Evolutionary conservation across 2,113 vertebrate species (phyloP), one percentile per base, ranked within the genome.

Genomic region (Marmota flaviventris): DNA sequence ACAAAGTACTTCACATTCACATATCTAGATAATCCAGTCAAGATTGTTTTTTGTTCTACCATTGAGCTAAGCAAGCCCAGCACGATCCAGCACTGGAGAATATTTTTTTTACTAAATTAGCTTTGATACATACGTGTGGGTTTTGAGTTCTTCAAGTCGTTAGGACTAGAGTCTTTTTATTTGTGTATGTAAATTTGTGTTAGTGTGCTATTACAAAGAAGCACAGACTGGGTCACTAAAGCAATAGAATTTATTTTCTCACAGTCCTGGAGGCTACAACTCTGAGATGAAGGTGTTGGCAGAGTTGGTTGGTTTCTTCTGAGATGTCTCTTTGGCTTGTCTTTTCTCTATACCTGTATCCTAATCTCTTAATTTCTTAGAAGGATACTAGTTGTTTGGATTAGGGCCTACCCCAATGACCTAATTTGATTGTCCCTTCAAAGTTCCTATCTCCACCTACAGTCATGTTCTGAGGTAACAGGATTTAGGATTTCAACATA

Each of bases 61-160:
- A 32, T 2, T 45, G 73, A 42, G 9, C 12, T 51, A 32, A 83
- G 39, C 29, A 76, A 87, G 29, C 53, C 67, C 37, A 61, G 79
- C 13, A 45, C 4, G 61, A 82, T 42, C 17, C 17, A 8, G 8
- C 22, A 37, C 75, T 37, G 17, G 39, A 78, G 4, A 73, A 51
- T 73, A 69, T 61, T 91, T 82, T 58, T 51, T 85, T 95, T 45
- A 51, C 75, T 83, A 78, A 85, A 91, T 10, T 8, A 77, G 51
- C 10, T 56, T 32, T 91, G n/a, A 56, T 14, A 56, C 1, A 27
- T 0, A 61, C 2, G 11, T 67, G 24, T 14, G 42, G 63, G 67
- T 61, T 61, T 73, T 24, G 8, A 67, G n/a, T 75, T 84, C 53
- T 87, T 79, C 51, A 78, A 76, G 10, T 56, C 82, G 61, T 53